A percentile compares a stretch with the other conserved stretches of the same genome.
Conservation (phyloP, 2,888 invertebrate species). For the Rhingia campestris region DNA sequence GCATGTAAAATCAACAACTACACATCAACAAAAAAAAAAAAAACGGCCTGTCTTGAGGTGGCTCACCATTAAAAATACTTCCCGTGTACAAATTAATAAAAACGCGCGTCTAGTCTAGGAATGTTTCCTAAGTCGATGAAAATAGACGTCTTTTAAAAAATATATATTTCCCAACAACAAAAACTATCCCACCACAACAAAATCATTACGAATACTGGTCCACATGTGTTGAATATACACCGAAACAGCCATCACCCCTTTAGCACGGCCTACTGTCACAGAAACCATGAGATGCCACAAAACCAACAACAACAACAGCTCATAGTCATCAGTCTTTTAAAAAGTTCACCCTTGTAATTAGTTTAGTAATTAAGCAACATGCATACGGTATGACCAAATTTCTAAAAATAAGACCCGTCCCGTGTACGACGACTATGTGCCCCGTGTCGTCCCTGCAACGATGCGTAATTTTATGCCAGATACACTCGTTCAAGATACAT, state of each 20-base stretch:
- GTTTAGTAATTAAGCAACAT: slow-evolving; percentile 63
- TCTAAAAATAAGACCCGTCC: slow-evolving; percentile 44
- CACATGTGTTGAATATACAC: not conserved
- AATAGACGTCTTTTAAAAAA: slow-evolving; percentile 37
- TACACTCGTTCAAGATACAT: slow-evolving; percentile 19
- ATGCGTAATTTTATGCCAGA: slow-evolving; percentile 48
- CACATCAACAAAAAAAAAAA: slow-evolving; percentile 20
- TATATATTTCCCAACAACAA: slow-evolving; percentile 12
- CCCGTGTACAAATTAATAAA: slow-evolving; percentile 6
- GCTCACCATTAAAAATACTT: slow-evolving; percentile 44
- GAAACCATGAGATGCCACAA: slow-evolving; percentile 3
- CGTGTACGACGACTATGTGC: not conserved
- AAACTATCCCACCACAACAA: not conserved
- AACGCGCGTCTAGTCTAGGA: slow-evolving; percentile 47
- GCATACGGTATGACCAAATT: slow-evolving; percentile 49
- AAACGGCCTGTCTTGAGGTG: slow-evolving; percentile 37
- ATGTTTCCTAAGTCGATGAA: slow-evolving; percentile 49
- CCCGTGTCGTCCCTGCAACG: slow-evolving; percentile 24
- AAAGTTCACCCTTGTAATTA: slow-evolving; percentile 64
- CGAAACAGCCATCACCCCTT: slow-evolving; percentile 45
- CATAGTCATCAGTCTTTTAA: slow-evolving; percentile 8
- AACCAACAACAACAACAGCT: not conserved
- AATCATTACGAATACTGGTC: not conserved
- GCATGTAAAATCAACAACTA: slow-evolving; percentile 44
- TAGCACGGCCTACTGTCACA: slow-evolving; percentile 48